Conservation (phyloP, 2,113 vertebrate species). For the Camelus dromedarius region DNA sequence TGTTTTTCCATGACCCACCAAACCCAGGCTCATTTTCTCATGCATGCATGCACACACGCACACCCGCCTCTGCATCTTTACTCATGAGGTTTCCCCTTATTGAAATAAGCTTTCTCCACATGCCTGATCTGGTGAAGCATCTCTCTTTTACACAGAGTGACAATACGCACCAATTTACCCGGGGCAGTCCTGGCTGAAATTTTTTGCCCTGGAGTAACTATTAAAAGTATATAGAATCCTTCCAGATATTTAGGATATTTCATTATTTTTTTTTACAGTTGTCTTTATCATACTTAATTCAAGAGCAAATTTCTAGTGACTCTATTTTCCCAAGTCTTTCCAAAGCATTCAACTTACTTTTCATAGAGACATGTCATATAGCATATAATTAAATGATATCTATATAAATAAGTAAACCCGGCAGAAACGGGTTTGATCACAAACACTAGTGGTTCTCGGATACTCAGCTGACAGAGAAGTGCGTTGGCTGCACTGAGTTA, state of each 20-base stretch:
- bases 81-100: neutral
- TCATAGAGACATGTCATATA: neutral
- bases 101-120: neutral
- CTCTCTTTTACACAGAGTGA: neutral
- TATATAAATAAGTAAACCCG: neutral
- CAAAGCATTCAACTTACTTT: conserved; percentile 17
- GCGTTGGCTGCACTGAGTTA: neutral
- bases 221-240: conserved; percentile 2
- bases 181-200: neutral
- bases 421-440: neutral
- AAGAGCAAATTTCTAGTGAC: neutral
- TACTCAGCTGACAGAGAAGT: neutral
- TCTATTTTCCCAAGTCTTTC: neutral
- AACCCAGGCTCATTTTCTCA: neutral
- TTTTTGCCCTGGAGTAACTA: neutral
- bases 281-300: neutral
- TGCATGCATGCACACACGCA: neutral
- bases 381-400: neutral
- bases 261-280: neutral
- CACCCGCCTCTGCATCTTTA: neutral
- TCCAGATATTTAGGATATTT: neutral
- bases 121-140: neutral
- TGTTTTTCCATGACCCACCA: neutral
- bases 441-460: neutral
- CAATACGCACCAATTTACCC: neutral